These are phyloP conservation scores for Drosophila subsilvestris DNA, from an alignment of 2,888 invertebrate species.

Conservation along the genomic window DNA sequence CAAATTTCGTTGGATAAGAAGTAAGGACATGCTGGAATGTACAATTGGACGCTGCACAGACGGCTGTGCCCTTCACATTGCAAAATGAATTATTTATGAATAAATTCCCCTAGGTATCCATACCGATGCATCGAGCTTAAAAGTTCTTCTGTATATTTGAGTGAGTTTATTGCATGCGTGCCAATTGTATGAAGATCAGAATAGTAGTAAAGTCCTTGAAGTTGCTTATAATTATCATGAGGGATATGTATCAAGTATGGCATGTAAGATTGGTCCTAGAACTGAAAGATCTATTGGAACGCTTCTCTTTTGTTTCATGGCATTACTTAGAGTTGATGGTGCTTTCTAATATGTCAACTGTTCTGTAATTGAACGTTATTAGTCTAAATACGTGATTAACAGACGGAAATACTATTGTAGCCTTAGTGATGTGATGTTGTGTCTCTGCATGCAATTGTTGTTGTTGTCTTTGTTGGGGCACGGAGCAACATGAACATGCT, in stretches of 20 bases:
- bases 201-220: neutral
- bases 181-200: neutral
- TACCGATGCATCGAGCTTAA: slow-evolving; percentile 18
- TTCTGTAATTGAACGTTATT: slow-evolving; percentile 58
- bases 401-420: slow-evolving; percentile 51
- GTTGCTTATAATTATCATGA: slow-evolving; percentile 9
- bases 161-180: neutral
- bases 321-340: slow-evolving; percentile 27
- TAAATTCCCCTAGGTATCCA: slow-evolving; percentile 34
- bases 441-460: slow-evolving; percentile 31
- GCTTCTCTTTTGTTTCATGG: slow-evolving; percentile 42
- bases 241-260: neutral
- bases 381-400: slow-evolving; percentile 60
- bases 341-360: slow-evolving; percentile 58
- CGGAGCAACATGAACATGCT: slow-evolving; percentile 41
- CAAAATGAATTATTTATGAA: slow-evolving; percentile 66
- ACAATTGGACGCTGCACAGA: neutral
- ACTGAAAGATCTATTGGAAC: slow-evolving; percentile 8
- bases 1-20: no score
- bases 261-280: neutral
- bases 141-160: neutral
- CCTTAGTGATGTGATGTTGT: slow-evolving; percentile 32
- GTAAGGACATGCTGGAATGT: slow-evolving; percentile 23
- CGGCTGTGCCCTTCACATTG: slow-evolving; percentile 12
- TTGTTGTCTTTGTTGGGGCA: slow-evolving; percentile 9